Evolutionary conservation across 2,797 vertebrate genomes (phyloP), one percentile per base, ranked within the genome.

Genomic region (Danionella dracula): DNA sequence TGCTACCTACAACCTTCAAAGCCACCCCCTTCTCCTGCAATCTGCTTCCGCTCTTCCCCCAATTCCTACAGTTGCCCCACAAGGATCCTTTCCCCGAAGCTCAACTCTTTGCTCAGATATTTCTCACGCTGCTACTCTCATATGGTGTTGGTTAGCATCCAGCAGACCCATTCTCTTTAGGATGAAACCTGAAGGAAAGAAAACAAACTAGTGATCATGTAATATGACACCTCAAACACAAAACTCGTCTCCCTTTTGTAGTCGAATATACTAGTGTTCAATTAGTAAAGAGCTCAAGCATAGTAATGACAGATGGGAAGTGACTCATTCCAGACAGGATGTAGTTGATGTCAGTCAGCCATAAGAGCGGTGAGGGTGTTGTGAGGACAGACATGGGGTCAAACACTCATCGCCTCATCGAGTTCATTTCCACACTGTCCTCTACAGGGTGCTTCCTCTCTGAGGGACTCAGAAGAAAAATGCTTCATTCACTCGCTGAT

Each of bases 351-450:
- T 83, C 83, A 65, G 79, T 82, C 79, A 62, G 45, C 29, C 55
- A 66, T 68, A 71, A 66, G 50, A 73, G 55, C 76, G 84, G 83
- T 84, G 78, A 84, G 76, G 75, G 68, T 70, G 69, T 59, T 20
- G 74, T 67, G 73, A 79, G 87, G 87, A 87, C 84, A 77, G 78
- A 57, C 50, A 40, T 40, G 35, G 32, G 63, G 53, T 66, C 64
- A 66, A 82, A 76, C 85, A 81, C 84, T 86, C 82, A 81, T 77
- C 76, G 84, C 85, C 85, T 81, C 77, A 76, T 78, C 79, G 78
- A 87, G 79, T 84, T 90, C 85, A 87, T 87, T 88, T 88, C 87
- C 85, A 88, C 82, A 57, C 77, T 49, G 78, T 83, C 81, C 81
- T 75, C 51, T 68, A 76, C 63, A 76, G 72, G 23, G 71, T 66